Conservation (phyloP, 2,113 vertebrate genomes). For the Setophaga kirtlandii region DNA sequence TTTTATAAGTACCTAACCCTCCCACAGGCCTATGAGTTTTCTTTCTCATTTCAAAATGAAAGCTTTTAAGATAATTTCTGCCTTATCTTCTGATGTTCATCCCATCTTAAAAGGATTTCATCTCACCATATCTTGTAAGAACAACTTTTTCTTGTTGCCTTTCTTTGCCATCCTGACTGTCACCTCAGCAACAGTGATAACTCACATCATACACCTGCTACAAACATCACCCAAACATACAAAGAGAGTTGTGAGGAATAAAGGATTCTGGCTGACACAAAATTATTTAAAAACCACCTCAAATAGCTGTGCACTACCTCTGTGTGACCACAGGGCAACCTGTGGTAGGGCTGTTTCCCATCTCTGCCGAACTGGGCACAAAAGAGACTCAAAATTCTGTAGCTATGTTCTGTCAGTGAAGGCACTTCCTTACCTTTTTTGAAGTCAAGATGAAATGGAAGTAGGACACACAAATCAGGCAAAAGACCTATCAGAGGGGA, state of each 20-base stretch:
- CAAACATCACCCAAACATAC: neutral
- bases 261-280: neutral
- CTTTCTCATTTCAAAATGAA: neutral
- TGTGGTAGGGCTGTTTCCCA: neutral
- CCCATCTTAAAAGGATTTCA: neutral
- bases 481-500: neutral
- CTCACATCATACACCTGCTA: neutral
- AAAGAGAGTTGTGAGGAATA: neutral
- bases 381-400: rapidly evolving
- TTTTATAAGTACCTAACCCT: neutral
- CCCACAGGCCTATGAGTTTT: neutral
- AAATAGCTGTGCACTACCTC: neutral
- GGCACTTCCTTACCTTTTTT: neutral
- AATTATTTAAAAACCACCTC: neutral
- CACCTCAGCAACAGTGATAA: rapidly evolving
- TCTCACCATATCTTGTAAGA: neutral
- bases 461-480: neutral
- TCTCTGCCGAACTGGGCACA: neutral
- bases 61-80: neutral
- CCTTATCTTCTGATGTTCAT: neutral
- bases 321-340: neutral
- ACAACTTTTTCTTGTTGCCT: neutral
- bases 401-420: neutral
- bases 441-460: neutral
- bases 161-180: neutral